Conservation (phyloP, 2,797 vertebrate species). For the Thaleichthys pacificus region DNA sequence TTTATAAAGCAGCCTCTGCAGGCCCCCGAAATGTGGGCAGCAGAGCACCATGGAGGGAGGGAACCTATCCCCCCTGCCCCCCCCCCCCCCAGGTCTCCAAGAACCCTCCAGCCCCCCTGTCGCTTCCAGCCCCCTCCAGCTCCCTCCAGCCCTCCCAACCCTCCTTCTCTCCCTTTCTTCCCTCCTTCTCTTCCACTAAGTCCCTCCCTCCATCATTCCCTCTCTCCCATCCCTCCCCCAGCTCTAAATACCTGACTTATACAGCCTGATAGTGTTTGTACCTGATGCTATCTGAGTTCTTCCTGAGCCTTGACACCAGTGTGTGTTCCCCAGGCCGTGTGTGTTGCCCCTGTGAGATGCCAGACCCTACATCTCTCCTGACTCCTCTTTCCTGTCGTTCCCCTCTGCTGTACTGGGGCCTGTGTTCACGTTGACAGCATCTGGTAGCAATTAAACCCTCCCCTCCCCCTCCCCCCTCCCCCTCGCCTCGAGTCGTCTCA, state of each 20-base stretch:
- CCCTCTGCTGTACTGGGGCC: constrained; percentile 26
- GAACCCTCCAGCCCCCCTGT: constrained; percentile 26
- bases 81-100: constrained; percentile 33
- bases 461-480: constrained; percentile 28
- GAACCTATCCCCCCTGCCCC: constrained; percentile 27
- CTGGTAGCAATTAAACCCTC: constrained; percentile 69
- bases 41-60: constrained; percentile 32
- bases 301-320: not conserved
- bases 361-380: not conserved
- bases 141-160: not conserved
- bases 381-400: not conserved
- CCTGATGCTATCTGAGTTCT: not conserved
- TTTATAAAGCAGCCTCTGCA: constrained; percentile 24
- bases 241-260: too few species aligned
- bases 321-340: not conserved
- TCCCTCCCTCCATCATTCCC: too few species aligned
- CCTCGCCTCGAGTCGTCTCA: constrained; percentile 3
- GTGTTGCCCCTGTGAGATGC: not conserved
- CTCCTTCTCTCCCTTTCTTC: too few species aligned
- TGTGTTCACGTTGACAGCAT: constrained; percentile 61
- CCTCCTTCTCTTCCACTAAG: too few species aligned
- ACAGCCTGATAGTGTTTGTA: too few species aligned
- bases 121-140: not conserved
- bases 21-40: constrained; percentile 51
- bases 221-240: too few species aligned